phyloP scores from a whole-genome alignment of 2,113 vertebrate species.

The Antigone vipio region DNA sequence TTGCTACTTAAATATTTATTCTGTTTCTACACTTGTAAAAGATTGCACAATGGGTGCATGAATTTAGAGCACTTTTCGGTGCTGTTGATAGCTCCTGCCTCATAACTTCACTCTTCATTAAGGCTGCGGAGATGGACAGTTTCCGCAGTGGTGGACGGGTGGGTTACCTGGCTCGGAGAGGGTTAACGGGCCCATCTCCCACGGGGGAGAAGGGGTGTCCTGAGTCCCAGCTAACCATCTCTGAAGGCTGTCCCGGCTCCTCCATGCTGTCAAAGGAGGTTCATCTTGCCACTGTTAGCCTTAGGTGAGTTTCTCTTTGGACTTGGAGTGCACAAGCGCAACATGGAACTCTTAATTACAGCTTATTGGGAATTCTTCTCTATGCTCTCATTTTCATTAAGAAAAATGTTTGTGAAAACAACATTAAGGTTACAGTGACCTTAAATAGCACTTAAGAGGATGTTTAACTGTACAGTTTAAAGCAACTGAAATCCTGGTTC shows the following conservation, averaged over 20 bases:
- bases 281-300: not conserved
- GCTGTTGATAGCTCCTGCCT: not conserved
- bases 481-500: not conserved
- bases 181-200: not conserved
- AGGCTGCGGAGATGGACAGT: not conserved
- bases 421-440: not conserved
- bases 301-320: not conserved
- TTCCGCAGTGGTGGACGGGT: too few relatives aligned
- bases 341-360: not conserved
- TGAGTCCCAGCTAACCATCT: not conserved
- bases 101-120: not conserved
- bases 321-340: not conserved
- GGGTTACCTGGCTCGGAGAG: not conserved
- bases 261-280: not conserved
- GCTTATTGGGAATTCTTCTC: not conserved
- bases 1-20: not conserved
- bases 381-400: not conserved
- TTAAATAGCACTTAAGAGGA: not conserved
- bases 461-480: not conserved
- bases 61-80: not conserved
- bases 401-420: not conserved
- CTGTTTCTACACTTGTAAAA: not conserved
- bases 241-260: not conserved
- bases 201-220: not conserved
- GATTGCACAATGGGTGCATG: not conserved